Evolutionary conservation across 2,888 invertebrate species (phyloP), one percentile per base, ranked within the genome.

Genomic region (Oscheius onirici): DNA sequence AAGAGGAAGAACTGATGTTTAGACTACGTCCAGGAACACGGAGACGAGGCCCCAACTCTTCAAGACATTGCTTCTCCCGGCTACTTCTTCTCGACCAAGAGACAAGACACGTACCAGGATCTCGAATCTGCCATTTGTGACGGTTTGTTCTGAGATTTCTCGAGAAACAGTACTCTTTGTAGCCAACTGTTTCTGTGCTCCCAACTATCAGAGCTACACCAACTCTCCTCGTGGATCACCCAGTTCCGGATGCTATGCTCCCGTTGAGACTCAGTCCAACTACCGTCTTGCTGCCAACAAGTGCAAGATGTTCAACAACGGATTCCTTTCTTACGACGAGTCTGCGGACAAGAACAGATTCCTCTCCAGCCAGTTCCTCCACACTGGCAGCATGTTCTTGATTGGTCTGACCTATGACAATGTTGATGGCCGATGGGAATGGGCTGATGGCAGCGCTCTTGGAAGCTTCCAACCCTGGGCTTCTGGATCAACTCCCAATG

Each of bases 141-240:
- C n/a, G 63, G 63, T 63, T 26, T 2, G 46, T 17, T 1, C n/a
- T n/a, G n/a, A n/a, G n/a, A 15, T 22, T 28, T 17, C 34, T 1
- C n/a, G 2, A 20, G n/a, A 26, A 11, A 6, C 22, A 24, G 20
- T 49, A 13, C 26, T 17, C 17, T 49, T 63, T 28, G n/a, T 28
- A 63, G 66, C 66, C 24, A 66, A 66, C 52, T 66, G 66, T 22
- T 66, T 66, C 66, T 66, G 66, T 34, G 26, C 52, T 13, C 34
- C 41, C 17, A 51, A 66, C 41, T 52, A 41, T 34, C 51, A 40
- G 5, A 15, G 34, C 20, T 43, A 15, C 54, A 22, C 52, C 6
- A 66, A 41, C 40, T 44, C 41, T 54, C 40, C 15, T 20, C 34
- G 54, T 13, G 17, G 6, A 8, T 54, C 52, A 11, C 66, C 66